phyloP scores from a whole-genome alignment of 2,888 invertebrate genomes.

The Drosophila bunnanda region DNA sequence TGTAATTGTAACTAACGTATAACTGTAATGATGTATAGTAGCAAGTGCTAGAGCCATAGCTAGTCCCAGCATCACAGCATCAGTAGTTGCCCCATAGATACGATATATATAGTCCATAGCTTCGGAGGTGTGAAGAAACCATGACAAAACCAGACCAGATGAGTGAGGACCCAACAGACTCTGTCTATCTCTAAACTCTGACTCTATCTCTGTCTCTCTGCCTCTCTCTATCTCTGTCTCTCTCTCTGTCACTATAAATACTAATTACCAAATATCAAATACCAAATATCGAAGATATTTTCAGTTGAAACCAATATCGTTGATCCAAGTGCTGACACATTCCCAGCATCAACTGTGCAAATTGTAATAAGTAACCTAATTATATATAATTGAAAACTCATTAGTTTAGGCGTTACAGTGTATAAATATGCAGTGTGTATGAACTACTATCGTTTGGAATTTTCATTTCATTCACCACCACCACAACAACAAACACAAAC shows the following conservation, averaged over 20 bases:
- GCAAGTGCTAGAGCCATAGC: slow-evolving; percentile 37
- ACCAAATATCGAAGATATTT: slow-evolving; percentile 38
- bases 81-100: slow-evolving; percentile 38
- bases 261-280: slow-evolving; percentile 7
- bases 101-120: slow-evolving; percentile 24
- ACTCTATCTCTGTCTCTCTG: slow-evolving; percentile 36
- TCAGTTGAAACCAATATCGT: slow-evolving; percentile 60
- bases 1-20: slow-evolving; percentile 11
- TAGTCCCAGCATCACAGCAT: slow-evolving; percentile 42
- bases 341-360: slow-evolving; percentile 77
- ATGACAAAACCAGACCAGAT: neutral
- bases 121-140: slow-evolving; percentile 29
- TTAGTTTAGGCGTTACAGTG: slow-evolving; percentile 81
- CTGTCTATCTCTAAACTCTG: slow-evolving; percentile 26
- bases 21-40: slow-evolving; percentile 40
- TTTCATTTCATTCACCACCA: slow-evolving; percentile 42
- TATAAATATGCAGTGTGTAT: slow-evolving; percentile 65
- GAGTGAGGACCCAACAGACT: slow-evolving; percentile 17
- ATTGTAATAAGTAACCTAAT: slow-evolving; percentile 76
- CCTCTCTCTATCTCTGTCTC: too few species aligned
- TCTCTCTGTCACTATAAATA: slow-evolving; percentile 31
- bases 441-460: slow-evolving; percentile 57
- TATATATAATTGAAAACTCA: slow-evolving; percentile 64
- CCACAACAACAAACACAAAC: neutral
- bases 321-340: slow-evolving; percentile 15